phyloP scores from a whole-genome alignment of 2,888 invertebrate genomes.

The Calliphora vomitoria region DNA sequence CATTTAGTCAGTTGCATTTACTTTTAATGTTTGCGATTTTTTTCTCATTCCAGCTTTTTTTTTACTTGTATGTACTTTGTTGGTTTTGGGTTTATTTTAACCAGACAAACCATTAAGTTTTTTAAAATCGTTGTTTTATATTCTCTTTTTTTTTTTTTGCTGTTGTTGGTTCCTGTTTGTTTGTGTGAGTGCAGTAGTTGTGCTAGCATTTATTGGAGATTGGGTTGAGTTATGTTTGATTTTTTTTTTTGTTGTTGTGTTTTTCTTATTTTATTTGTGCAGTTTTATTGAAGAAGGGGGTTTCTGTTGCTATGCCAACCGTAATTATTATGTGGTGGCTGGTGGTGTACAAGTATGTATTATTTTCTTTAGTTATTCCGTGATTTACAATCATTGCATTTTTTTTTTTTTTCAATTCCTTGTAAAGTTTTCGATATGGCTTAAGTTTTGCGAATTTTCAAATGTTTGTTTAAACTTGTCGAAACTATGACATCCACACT shows the following conservation, averaged over 20 bases:
- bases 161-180: neutral
- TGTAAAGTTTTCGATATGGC: neutral
- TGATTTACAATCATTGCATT: slow-evolving; percentile 63
- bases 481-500: slow-evolving; percentile 15
- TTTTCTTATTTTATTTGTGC: slow-evolving; percentile 33
- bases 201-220: slow-evolving; percentile 61
- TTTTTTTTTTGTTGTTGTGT: slow-evolving; percentile 2
- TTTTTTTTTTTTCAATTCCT: neutral
- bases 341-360: slow-evolving; percentile 3
- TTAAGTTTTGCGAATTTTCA: neutral
- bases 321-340: slow-evolving; percentile 62
- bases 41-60: slow-evolving; percentile 32
- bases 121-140: neutral
- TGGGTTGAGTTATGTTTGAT: slow-evolving; percentile 63
- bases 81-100: slow-evolving; percentile 56
- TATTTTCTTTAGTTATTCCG: slow-evolving; percentile 46
- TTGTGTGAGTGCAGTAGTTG: slow-evolving; percentile 35
- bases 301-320: slow-evolving; percentile 71
- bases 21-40: slow-evolving; percentile 41
- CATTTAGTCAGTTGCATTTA: slow-evolving; percentile 63
- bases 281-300: slow-evolving; percentile 55
- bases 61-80: slow-evolving; percentile 41
- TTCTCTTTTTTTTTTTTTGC: slow-evolving; percentile 9
- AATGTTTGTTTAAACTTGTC: slow-evolving; percentile 15
- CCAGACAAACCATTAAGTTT: slow-evolving; percentile 69